Evolutionary conservation across 2,797 vertebrate species (phyloP), one percentile per base, ranked within the genome.

Genomic region (Zalophus californianus): DNA sequence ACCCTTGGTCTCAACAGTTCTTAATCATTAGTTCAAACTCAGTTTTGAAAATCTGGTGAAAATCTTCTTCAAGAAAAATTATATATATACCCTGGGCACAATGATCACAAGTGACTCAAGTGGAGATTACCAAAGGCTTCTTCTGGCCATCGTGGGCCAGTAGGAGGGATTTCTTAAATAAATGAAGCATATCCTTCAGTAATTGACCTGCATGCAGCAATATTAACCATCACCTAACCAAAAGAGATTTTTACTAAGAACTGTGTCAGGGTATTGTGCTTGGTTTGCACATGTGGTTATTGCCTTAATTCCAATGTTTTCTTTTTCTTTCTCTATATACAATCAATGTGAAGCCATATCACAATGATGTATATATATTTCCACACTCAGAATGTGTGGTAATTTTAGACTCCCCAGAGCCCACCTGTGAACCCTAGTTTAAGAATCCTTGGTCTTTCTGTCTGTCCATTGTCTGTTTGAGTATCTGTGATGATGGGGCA

Each of bases 251-350:
- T 89, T 97, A 96, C 12, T 86, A 52, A 94, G 96, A 93, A 98
- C 97, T 97, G 29, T 92, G 5, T 95, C 98, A 98, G 95, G 97
- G 1, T 88, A 78, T 80, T 73, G 96, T 98, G 98, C 98, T 98
- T 95, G 58, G 44, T 97, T 87, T 98, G 98, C 98, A 98, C 98
- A 98, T 98, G 75, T 79, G 85, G 95, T 2, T 96, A 62, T 80
- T 98, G 98, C 98, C 98, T 99, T 99, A 98, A 99, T 97, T 98
- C 97, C 96, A 96, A 96, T 94, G 93, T 98, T 90, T 4, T 94
- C 97, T 44, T 44, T 44, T 44, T 97, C 8, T 91, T 94, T 80
- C 91, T 97, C 96, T 97, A 66, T 97, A 78, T 94, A 97, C 95
- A 98, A 96, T 98, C 97, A 97, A 92, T 85, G 96, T 98, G 98